Percentiles rank a stretch among this genome's conserved stretches.
These are phyloP conservation scores for Bettongia penicillata DNA, from an alignment of 2,113 vertebrate species.

Conservation along the genomic window DNA sequence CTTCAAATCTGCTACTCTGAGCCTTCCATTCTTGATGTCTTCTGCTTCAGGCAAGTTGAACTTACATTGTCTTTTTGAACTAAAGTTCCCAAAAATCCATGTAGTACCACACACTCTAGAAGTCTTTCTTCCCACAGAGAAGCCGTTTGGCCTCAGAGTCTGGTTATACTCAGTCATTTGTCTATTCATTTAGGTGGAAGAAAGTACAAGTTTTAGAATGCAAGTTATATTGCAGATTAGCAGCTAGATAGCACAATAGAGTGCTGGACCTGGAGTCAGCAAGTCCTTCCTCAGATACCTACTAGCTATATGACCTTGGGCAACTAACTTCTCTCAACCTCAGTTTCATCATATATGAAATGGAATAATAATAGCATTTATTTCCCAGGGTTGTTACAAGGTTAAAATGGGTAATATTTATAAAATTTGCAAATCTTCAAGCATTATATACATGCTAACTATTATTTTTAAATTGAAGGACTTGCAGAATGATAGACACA, in stretches of 20 bases:
- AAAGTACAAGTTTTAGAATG: neutral
- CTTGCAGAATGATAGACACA: constrained; percentile 37
- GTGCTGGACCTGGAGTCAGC: neutral
- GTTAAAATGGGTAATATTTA: neutral
- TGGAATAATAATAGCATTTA: neutral
- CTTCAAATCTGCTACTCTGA: neutral
- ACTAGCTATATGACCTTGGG: neutral
- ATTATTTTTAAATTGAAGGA: constrained; percentile 53
- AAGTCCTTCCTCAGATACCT: neutral
- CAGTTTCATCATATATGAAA: neutral
- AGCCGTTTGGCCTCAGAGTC: neutral
- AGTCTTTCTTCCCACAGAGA: neutral
- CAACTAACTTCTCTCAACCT: neutral
- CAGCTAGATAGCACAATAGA: neutral
- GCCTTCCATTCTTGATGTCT: neutral
- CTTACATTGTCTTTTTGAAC: neutral
- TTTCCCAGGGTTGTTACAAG: neutral
- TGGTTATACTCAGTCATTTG: neutral
- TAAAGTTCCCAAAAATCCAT: neutral
- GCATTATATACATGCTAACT: neutral
- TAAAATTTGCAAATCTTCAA: neutral
- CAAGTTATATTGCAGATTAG: neutral
- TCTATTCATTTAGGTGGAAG: neutral
- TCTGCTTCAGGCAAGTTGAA: neutral
- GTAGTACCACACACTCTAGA: neutral